A percentile compares a stretch with the other conserved stretches of the same genome.
phyloP scores from a whole-genome alignment of 2,888 invertebrate species.

The Heliconius charithonia region DNA sequence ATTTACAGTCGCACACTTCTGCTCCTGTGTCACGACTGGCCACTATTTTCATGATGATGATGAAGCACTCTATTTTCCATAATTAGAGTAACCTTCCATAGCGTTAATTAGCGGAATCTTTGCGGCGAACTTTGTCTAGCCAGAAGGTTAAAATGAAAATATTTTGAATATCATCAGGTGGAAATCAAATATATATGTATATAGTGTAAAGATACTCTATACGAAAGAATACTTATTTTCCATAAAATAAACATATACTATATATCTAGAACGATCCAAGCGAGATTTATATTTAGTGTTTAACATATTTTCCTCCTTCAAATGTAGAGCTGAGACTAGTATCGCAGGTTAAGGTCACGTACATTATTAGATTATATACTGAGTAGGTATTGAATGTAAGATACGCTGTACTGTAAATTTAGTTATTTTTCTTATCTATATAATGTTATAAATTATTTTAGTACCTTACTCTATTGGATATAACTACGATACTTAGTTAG shows the following conservation, averaged over 20 bases:
- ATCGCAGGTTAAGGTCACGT: slow-evolving; percentile 39
- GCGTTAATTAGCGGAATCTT: too few relatives aligned
- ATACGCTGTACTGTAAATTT: not conserved
- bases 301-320: slow-evolving; percentile 26
- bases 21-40: too few relatives aligned
- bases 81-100: too few relatives aligned
- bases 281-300: slow-evolving; percentile 16
- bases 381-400: slow-evolving; percentile 1
- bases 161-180: too few relatives aligned
- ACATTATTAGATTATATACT: slow-evolving; percentile 38
- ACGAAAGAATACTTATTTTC: not conserved
- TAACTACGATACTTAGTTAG: too few relatives aligned
- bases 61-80: too few relatives aligned
- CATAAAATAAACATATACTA: not conserved
- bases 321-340: slow-evolving; percentile 27
- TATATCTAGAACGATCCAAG: not conserved
- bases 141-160: too few relatives aligned
- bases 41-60: too few relatives aligned
- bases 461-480: too few relatives aligned
- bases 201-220: too few relatives aligned
- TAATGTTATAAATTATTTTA: not conserved
- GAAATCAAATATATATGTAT: not conserved
- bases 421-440: not conserved
- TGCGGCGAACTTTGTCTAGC: too few relatives aligned
- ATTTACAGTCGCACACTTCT: too few relatives aligned